phyloP scores from a whole-genome alignment of 2,113 vertebrate genomes.

The Neogobius melanostomus region DNA sequence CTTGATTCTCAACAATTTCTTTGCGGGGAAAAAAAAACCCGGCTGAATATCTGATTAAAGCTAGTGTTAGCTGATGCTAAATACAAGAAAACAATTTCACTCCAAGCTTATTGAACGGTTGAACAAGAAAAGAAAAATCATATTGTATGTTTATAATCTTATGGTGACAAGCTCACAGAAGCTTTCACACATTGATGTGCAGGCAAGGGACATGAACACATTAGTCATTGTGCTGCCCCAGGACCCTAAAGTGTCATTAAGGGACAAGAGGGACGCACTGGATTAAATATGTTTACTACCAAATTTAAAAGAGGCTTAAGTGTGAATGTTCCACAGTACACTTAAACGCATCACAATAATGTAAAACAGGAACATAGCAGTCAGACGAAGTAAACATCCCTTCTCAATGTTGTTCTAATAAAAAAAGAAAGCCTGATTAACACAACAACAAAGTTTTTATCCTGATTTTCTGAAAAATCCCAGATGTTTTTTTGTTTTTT shows the following conservation, averaged over 20 bases:
- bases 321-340: conserved; percentile 39
- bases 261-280: conserved; percentile 51
- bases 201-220: conserved; percentile 48
- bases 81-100: background rate
- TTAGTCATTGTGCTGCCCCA: conserved; percentile 60
- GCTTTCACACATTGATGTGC: conserved; percentile 33
- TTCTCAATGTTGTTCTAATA: conserved; percentile 7
- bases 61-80: background rate
- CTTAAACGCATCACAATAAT: conserved; percentile 11
- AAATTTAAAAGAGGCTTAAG: conserved; percentile 39
- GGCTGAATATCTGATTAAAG: conserved; percentile 46
- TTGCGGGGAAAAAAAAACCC: conserved; percentile 29
- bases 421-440: conserved; percentile 13
- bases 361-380: background rate
- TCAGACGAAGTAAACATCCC: conserved; percentile 14
- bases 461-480: conserved; percentile 34
- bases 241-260: conserved; percentile 68
- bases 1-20: conserved; percentile 36
- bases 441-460: background rate
- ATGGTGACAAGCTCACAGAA: conserved; percentile 20
- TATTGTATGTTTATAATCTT: conserved; percentile 27
- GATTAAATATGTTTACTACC: conserved; percentile 53
- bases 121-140: conserved; percentile 9
- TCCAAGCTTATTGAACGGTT: conserved; percentile 6
- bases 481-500: conserved; percentile 35